Conservation (phyloP, 2,888 invertebrate species). For the Caenorhabditis doughertyi region DNA sequence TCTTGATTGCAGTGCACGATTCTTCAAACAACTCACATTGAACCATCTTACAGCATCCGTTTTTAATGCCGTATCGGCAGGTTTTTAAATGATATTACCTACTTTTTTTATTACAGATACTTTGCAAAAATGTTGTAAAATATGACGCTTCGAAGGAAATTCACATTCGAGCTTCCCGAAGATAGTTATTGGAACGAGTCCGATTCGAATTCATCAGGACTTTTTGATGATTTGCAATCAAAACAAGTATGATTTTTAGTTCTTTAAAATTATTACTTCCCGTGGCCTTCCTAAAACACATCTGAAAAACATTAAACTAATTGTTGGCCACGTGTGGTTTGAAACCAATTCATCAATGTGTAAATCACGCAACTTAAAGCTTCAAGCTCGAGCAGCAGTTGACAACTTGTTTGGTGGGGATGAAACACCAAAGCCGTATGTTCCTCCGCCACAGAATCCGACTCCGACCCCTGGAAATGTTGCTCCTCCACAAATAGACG, state of each 20-base stretch:
- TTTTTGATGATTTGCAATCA: conserved; percentile 75
- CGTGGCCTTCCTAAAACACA: conserved; percentile 36
- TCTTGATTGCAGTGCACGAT: not conserved
- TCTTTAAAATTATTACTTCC: conserved; percentile 6
- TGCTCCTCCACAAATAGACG: conserved; percentile 25
- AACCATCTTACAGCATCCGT: too few species aligned
- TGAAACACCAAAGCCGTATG: conserved; percentile 60
- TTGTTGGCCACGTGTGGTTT: not conserved
- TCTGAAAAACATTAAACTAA: too few species aligned
- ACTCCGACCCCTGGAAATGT: conserved; percentile 33
- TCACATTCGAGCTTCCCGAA: conserved; percentile 80
- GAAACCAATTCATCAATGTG: conserved; percentile 32
- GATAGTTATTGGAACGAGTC: conserved; percentile 78
- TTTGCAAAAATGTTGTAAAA: conserved; percentile 33
- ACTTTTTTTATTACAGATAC: conserved; percentile 13
- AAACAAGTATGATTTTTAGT: conserved; percentile 66
- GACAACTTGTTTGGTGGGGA: conserved; percentile 72
- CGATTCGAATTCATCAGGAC: conserved; percentile 67
- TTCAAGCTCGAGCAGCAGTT: conserved; percentile 72
- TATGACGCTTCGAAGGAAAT: conserved; percentile 75
- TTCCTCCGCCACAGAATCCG: conserved; percentile 26
- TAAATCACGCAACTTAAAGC: conserved; percentile 54
- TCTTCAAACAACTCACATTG: too few species aligned
- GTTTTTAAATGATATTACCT: not conserved
- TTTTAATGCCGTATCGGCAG: too few species aligned